Evolutionary conservation across 2,113 vertebrate genomes (phyloP), one percentile per base, ranked within the genome.

Genomic region (Sorex fumeus): DNA sequence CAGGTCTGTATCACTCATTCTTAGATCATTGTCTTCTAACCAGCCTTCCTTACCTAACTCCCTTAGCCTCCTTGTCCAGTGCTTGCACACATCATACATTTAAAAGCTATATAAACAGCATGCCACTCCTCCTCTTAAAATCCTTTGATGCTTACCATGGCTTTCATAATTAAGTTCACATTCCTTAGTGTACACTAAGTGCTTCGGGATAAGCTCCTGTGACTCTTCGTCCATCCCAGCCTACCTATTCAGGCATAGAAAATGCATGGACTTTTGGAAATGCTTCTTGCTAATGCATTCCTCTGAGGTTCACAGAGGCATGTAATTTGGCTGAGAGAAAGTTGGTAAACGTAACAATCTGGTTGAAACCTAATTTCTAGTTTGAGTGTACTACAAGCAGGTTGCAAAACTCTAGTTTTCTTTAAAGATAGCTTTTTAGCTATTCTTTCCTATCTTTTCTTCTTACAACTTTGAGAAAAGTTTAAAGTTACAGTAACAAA

Each of bases 311-410:
- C 70, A 85, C 19, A 78, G 2, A 72, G 74, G 32, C 75, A 6
- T 84, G 8, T 80, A 75, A 70, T 90, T 87, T 84, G 74, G 30
- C 89, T 67, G 21, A 79, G n/a, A 89, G 43, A 60, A 91, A 87
- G 10, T 34, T 88, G 9, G 81, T 53, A 60, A 94, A 67, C 77
- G 62, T 66, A 82, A 72, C 21, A 67, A 71, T 88, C 87, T 72
- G 45, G 53, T 77, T 72, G 19, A 84, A 90, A 91, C 75, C 77
- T 90, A 78, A 87, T 93, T 94, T 82, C 83, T 74, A 81, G 62
- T 82, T 84, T 86, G 30, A 32, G 30, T 92, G 2, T 69, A 90
- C 93, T 64, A 47, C 30, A 69, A 30, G 67, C 32, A 78, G 72
- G 30, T 6, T 47, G 72, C 32, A 66, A 64, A 74, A 40, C 30